Evolutionary conservation across 2,797 vertebrate species (phyloP).

Genomic region (Setipinna tenuifilis): DNA sequence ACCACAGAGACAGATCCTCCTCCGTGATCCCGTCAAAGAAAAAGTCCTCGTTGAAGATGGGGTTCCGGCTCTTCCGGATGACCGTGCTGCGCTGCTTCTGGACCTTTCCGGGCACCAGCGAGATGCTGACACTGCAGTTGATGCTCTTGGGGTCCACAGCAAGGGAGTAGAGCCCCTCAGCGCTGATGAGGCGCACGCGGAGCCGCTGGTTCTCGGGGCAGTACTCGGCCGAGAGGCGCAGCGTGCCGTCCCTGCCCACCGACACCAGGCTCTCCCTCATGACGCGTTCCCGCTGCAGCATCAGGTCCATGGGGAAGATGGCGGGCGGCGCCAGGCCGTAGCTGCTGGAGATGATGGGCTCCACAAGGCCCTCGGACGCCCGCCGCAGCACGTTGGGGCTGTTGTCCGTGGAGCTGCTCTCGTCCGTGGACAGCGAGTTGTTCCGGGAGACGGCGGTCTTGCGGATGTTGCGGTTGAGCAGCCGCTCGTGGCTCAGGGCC

Average conservation of each 20-base stretch:
- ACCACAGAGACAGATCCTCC: conserved; percentile 75
- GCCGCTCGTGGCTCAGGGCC: conserved; percentile 80
- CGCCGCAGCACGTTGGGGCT: conserved; percentile 84
- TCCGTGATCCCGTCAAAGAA: conserved; percentile 84
- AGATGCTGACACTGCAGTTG: conserved; percentile 85
- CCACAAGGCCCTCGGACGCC: conserved; percentile 75
- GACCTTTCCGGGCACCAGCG: conserved; percentile 79
- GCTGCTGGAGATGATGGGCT: conserved; percentile 57
- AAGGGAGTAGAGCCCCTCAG: conserved; percentile 77
- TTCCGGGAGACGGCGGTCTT: conserved; percentile 78
- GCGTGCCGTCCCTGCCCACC: conserved; percentile 73
- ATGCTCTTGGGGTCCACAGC: conserved; percentile 79
- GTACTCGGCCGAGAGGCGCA: conserved; percentile 85
- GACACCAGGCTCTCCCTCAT: conserved; percentile 76
- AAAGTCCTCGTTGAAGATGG: conserved; percentile 91
- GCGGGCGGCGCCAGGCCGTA: conserved; percentile 74
- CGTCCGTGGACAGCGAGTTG: conserved; percentile 87
- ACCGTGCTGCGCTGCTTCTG: conserved; percentile 86
- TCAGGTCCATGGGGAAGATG: conserved; percentile 77
- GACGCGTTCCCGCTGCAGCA: conserved; percentile 71
- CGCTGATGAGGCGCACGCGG: conserved; percentile 85
- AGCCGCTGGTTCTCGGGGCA: conserved; percentile 80
- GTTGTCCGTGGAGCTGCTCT: conserved; percentile 90
- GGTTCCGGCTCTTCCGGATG: conserved; percentile 85
- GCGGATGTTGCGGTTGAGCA: conserved; percentile 74